Base-by-base conservation (phyloP, 2,888 invertebrate genomes). In the Aphidius colemani region DNA sequence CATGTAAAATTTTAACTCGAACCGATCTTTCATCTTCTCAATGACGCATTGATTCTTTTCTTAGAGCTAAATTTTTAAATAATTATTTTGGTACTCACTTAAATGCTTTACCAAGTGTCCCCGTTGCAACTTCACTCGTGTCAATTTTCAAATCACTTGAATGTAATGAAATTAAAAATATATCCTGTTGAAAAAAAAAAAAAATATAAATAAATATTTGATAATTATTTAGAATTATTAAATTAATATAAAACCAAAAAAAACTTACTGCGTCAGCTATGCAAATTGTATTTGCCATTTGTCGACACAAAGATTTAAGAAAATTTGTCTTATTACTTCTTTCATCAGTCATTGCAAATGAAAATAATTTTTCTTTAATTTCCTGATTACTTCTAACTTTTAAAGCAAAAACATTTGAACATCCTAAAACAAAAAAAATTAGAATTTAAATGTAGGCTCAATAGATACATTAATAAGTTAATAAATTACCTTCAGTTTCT, bases 201-300 rank as follows among this genome's bases (percentile, higher is more conserved):
- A 30, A 30, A 30, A 30, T 30, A 5, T 5, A 30, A 5, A 30
- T 30, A 30, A 30, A 30, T 30, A 30, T 2, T 30, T 30, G 5
- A 30, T 30, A 30, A 30, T 30, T 30, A 30, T 5, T 30, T 30
- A 41, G 7, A 41, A 30, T 13, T 11, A 43, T 51, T 46, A 30
- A 45, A 46, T 46, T 5, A 7, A 60, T 18, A 50, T 9, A 39
- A 18, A 10, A 48, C 9, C 51, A 48, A 50, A 18, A 45, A 39
- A 53, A 69, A 85, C 91, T 88, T 84, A 96, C 95, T 78, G 94
- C 91, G 86, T 96, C 96, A 72, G 96, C 91, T 81, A 94, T 90
- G 84, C 96, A 96, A 72, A 94, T 90, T 71, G 93, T 93, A 79
- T 94, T 94, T 53, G 96, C 96, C 88, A 96, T 93, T 83, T 94